These are phyloP conservation scores for Alfaro cultratus DNA, from an alignment of 2,797 vertebrate species.

Conservation along the genomic window DNA sequence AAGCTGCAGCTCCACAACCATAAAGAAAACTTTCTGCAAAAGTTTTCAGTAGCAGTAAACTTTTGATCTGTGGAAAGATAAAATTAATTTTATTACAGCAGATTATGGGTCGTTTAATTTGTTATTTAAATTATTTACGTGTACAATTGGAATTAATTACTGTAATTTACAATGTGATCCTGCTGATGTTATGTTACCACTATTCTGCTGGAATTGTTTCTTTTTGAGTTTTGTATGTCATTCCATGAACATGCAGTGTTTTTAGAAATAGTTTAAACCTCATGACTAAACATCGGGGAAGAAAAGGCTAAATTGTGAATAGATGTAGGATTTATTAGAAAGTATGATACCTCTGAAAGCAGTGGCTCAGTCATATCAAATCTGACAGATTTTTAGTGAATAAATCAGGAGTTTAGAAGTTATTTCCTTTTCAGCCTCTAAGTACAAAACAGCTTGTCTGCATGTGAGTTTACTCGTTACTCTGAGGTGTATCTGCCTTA, in stretches of 20 bases:
- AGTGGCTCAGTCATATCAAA: not conserved
- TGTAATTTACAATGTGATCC: not conserved
- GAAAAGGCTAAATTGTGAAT: not conserved
- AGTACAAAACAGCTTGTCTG: slow-evolving; percentile 1
- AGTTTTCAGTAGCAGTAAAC: not conserved
- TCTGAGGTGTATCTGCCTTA: slow-evolving; percentile 53
- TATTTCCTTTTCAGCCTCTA: not conserved
- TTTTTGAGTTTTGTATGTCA: not conserved
- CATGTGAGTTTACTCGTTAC: slow-evolving; percentile 5
- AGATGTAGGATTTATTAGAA: not conserved
- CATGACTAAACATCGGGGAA: not conserved
- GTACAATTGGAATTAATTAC: not conserved
- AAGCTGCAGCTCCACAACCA: not conserved
- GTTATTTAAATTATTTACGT: slow-evolving; percentile 16
- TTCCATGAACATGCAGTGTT: not conserved
- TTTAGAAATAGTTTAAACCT: not conserved
- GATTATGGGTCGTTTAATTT: not conserved
- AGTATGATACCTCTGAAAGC: not conserved
- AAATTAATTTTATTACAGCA: not conserved
- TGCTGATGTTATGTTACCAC: slow-evolving; percentile 18
- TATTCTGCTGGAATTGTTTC: not conserved
- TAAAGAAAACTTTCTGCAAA: not conserved
- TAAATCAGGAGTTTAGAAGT: not conserved
- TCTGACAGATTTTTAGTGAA: not conserved
- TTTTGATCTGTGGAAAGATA: not conserved